Percentiles rank a stretch among this genome's conserved stretches.
phyloP scores from a whole-genome alignment of 1,140 invertebrate species.

The Zaprionus lachaisei region DNA sequence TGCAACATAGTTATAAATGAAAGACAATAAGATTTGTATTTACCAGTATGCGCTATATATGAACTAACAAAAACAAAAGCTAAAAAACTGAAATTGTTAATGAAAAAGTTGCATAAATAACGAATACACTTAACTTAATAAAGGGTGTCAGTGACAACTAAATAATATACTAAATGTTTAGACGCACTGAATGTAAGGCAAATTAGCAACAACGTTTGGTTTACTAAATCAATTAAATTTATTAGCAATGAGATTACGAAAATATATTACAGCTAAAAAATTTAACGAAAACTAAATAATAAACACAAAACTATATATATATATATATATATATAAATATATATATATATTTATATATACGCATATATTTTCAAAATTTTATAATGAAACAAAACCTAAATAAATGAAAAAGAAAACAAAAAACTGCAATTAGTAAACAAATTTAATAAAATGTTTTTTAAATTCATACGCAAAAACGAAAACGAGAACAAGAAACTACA shows the following conservation, averaged over 20 bases:
- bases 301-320: conserved; percentile 47
- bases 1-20: conserved; percentile 81
- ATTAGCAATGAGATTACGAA: conserved; percentile 74
- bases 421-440: conserved; percentile 70
- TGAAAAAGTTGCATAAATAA: conserved; percentile 46
- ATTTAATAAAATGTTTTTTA: conserved; percentile 78
- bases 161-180: conserved; percentile 58
- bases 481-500: conserved; percentile 32
- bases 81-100: conserved; percentile 50
- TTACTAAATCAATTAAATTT: conserved; percentile 72
- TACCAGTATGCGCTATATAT: conserved; percentile 66
- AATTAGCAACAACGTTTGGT: conserved; percentile 64
- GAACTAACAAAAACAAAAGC: conserved; percentile 45
- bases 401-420: conserved; percentile 2
- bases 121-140: conserved; percentile 30
- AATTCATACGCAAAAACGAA: conserved; percentile 75
- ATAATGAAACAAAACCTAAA: conserved; percentile 68
- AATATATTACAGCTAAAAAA: conserved; percentile 36
- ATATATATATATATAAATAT: conserved; percentile 43
- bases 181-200: conserved; percentile 61
- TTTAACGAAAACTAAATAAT: conserved; percentile 19
- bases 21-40: conserved; percentile 83
- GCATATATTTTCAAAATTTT: conserved; percentile 81
- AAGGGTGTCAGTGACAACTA: conserved; percentile 40
- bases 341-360: conserved; percentile 62